A percentile compares a stretch with the other conserved stretches of the same genome.
These are phyloP conservation scores for Mesopsocus fuscifrons DNA, from an alignment of 2,888 invertebrate species.

Conservation along the genomic window DNA sequence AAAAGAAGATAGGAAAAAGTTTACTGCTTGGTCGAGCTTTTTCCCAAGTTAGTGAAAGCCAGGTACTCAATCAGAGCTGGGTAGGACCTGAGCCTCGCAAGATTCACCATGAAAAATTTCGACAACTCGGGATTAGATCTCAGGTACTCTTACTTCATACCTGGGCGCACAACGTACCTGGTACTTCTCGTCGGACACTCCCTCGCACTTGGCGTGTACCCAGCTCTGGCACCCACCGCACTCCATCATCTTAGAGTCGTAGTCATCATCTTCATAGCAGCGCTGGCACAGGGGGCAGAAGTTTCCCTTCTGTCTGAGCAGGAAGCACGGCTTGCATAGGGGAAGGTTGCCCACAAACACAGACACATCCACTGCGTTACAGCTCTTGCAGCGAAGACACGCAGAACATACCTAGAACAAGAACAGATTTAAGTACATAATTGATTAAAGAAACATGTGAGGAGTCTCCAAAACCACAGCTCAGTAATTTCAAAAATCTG, in stretches of 20 bases:
- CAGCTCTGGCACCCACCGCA: constrained; percentile 77
- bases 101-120: too few relatives aligned
- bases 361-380: constrained; percentile 58
- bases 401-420: constrained; percentile 35
- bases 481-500: too few relatives aligned
- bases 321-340: constrained; percentile 72
- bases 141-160: too few relatives aligned
- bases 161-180: too few relatives aligned
- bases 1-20: too few relatives aligned
- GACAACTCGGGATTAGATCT: too few relatives aligned
- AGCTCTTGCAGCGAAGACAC: constrained; percentile 79
- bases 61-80: too few relatives aligned
- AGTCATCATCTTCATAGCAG: constrained; percentile 82
- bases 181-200: constrained; percentile 76
- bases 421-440: constrained; percentile 21
- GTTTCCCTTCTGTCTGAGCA: constrained; percentile 69
- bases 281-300: constrained; percentile 83
- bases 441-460: constrained; percentile 27
- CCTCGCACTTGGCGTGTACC: constrained; percentile 88
- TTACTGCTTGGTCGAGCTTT: too few relatives aligned
- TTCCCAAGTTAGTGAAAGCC: too few relatives aligned
- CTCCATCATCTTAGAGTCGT: constrained; percentile 88
- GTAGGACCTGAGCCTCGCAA: too few relatives aligned
- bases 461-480: too few relatives aligned
- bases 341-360: constrained; percentile 70